Percentiles rank a stretch among this genome's conserved stretches.
These are phyloP conservation scores for Ivindomyrus marchei DNA, from an alignment of 2,113 vertebrate genomes.

Conservation along the genomic window DNA sequence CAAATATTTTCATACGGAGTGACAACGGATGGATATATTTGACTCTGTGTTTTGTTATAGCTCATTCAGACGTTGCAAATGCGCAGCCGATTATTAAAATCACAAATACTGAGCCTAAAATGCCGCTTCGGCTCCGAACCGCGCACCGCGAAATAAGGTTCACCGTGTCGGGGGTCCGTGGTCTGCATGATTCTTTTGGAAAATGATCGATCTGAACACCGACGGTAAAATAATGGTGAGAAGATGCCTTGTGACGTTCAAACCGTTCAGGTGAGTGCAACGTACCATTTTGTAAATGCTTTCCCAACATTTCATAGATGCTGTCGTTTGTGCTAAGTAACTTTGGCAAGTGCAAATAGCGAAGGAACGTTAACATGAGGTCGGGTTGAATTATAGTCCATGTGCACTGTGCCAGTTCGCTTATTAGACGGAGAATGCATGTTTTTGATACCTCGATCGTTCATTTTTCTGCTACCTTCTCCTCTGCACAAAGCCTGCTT, in stretches of 20 bases:
- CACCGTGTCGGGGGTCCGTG: slow-evolving; percentile 32
- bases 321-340: neutral
- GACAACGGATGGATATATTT: slow-evolving; percentile 16
- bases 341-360: neutral
- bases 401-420: neutral
- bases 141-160: slow-evolving; percentile 26
- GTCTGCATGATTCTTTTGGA: slow-evolving; percentile 28
- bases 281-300: neutral
- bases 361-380: neutral
- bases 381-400: neutral
- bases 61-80: neutral
- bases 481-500: neutral
- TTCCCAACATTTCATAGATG: neutral
- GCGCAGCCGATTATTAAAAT: slow-evolving; percentile 6
- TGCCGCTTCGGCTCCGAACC: neutral
- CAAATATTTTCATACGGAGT: neutral
- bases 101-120: neutral
- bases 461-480: neutral
- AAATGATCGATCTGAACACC: slow-evolving; percentile 67
- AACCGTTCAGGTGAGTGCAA: slow-evolving; percentile 87
- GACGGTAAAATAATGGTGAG: slow-evolving; percentile 90
- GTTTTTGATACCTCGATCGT: neutral
- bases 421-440: neutral
- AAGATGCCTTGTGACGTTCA: slow-evolving; percentile 92
- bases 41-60: neutral